Percentiles rank a stretch among this genome's conserved stretches.
Evolutionary conservation across 2,888 invertebrate genomes (phyloP).

Genomic region (Drosophila nr. perissopoda): DNA sequence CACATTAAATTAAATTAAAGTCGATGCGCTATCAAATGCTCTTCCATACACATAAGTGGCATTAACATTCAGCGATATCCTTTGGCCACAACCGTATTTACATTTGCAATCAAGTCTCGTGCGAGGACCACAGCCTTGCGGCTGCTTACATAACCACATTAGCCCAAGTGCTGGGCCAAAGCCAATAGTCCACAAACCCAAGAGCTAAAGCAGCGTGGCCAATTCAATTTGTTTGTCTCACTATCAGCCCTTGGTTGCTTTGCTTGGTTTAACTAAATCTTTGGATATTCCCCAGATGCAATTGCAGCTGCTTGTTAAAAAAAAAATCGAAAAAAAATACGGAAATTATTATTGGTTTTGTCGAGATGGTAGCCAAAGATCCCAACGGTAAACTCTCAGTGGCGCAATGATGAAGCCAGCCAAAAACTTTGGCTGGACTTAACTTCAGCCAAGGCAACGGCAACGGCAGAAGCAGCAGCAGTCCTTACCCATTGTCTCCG

Average conservation of each 20-base stretch:
- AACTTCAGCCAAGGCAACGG: slow-evolving; percentile 28
- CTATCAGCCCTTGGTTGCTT: slow-evolving; percentile 45
- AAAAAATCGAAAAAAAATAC: slow-evolving; percentile 21
- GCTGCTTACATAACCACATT: slow-evolving; percentile 72
- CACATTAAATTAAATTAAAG: slow-evolving; percentile 39
- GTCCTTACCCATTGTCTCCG: slow-evolving; percentile 60
- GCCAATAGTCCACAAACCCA: slow-evolving; percentile 54
- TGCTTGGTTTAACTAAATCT: slow-evolving; percentile 53
- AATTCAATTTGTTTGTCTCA: slow-evolving; percentile 78
- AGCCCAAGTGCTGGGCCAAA: slow-evolving; percentile 55
- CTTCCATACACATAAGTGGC: not conserved
- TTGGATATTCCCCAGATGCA: slow-evolving; percentile 69
- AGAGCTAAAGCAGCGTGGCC: slow-evolving; percentile 52
- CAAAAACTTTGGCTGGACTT: slow-evolving; percentile 54
- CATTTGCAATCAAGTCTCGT: slow-evolving; percentile 64
- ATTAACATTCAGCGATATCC: slow-evolving; percentile 20
- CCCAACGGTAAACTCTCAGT: slow-evolving; percentile 73
- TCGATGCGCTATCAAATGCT: slow-evolving; percentile 2
- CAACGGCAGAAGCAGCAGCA: not conserved
- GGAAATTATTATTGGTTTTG: slow-evolving; percentile 79
- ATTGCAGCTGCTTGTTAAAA: slow-evolving; percentile 46
- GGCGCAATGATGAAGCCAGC: slow-evolving; percentile 68
- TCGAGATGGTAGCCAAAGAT: slow-evolving; percentile 61
- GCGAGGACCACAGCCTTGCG: slow-evolving; percentile 41
- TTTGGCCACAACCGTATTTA: slow-evolving; percentile 61